These are phyloP conservation scores for Euplexia lucipara DNA, from an alignment of 2,888 invertebrate species.

Conservation along the genomic window DNA sequence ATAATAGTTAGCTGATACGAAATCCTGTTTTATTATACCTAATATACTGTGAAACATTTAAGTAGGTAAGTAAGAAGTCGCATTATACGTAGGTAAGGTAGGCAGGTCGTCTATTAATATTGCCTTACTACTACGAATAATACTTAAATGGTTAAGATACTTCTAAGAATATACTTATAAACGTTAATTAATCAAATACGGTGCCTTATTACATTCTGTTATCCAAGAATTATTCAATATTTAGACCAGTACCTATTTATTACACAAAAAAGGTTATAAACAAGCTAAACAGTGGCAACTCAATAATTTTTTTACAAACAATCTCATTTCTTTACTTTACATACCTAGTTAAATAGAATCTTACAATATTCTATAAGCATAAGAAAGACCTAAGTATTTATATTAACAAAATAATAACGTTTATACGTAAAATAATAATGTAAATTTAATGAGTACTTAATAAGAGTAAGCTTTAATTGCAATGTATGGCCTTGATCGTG, in stretches of 20 bases:
- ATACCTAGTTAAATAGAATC: not conserved
- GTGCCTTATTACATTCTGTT: slow-evolving; percentile 15
- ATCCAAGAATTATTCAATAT: not conserved
- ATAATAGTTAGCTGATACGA: no score
- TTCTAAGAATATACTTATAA: slow-evolving; percentile 28
- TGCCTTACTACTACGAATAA: not conserved
- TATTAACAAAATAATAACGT: slow-evolving; percentile 44
- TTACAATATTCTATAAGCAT: slow-evolving; percentile 1
- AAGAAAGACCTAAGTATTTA: slow-evolving; percentile 14
- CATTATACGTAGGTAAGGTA: no score
- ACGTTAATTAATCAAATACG: slow-evolving; percentile 15
- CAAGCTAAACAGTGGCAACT: not conserved
- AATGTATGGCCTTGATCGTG: slow-evolving; percentile 85
- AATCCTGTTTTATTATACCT: no score
- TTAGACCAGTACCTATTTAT: not conserved
- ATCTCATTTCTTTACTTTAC: slow-evolving; percentile 24
- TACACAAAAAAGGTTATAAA: slow-evolving; percentile 15
- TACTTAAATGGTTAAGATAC: slow-evolving; percentile 4
- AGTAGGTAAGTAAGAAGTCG: no score
- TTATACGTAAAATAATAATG: slow-evolving; percentile 50
- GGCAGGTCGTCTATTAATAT: no score
- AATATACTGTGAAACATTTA: no score
- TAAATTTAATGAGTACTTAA: slow-evolving; percentile 47
- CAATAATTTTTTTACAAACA: slow-evolving; percentile 1
- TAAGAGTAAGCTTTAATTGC: slow-evolving; percentile 84